phyloP scores from a whole-genome alignment of 2,888 invertebrate species.

The Bimastos eiseni region DNA sequence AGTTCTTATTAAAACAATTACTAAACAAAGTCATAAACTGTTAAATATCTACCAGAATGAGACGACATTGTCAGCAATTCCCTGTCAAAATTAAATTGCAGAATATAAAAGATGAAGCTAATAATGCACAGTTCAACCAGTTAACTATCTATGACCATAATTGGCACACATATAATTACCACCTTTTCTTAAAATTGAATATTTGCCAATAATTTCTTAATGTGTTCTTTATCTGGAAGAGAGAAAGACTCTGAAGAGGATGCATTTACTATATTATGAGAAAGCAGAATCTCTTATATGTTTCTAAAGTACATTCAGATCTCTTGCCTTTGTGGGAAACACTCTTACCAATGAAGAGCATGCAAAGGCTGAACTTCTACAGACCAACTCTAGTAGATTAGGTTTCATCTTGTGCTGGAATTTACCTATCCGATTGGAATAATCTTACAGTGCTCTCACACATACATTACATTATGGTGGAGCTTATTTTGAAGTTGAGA shows the following conservation, averaged over 20 bases:
- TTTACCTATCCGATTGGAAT: background rate
- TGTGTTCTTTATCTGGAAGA: background rate
- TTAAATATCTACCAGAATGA: background rate
- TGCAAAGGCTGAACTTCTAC: background rate
- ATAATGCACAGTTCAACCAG: background rate
- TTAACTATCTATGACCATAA: background rate
- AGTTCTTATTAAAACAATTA: background rate
- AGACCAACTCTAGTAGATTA: background rate
- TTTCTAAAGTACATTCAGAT: background rate
- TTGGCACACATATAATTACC: background rate
- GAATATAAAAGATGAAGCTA: background rate
- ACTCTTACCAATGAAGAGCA: too few relatives aligned
- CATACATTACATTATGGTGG: background rate
- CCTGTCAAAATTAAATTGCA: background rate
- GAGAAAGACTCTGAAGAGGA: background rate
- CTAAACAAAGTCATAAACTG: constrained; percentile 9
- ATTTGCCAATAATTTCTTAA: background rate
- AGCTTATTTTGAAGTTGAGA: too few relatives aligned
- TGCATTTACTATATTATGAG: background rate
- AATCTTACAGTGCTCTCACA: background rate
- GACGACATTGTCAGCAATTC: background rate
- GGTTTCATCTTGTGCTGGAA: background rate
- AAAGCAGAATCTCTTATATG: background rate
- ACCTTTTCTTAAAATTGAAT: background rate
- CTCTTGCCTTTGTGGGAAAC: background rate